Evolutionary conservation across 2,797 vertebrate species (phyloP).

Genomic region (Todus mexicanus): DNA sequence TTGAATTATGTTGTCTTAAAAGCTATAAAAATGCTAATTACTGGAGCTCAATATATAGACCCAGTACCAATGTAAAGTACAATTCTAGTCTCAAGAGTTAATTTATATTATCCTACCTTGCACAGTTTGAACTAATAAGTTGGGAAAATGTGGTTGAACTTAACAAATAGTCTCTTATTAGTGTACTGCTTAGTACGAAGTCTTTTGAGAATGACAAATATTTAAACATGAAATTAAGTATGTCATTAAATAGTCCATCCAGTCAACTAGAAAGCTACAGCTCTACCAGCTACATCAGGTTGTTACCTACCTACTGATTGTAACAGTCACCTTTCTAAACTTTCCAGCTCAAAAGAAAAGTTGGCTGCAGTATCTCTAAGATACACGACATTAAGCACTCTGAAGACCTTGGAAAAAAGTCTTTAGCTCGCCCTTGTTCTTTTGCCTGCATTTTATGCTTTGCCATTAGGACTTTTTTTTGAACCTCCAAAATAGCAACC

Average conservation of each 20-base stretch:
- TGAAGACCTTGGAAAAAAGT: not conserved
- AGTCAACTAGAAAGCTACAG: conserved; percentile 4
- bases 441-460: not conserved
- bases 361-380: not conserved
- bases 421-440: not conserved
- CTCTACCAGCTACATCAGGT: not conserved
- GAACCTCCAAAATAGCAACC: not conserved
- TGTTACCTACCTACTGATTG: not conserved
- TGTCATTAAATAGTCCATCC: conserved; percentile 32
- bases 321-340: not conserved
- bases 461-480: not conserved
- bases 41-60: conserved; percentile 18
- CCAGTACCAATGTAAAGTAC: not conserved
- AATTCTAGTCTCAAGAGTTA: conserved; percentile 40
- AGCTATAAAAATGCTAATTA: conserved; percentile 64
- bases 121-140: conserved; percentile 14
- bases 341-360: not conserved
- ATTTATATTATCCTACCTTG: not conserved
- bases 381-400: not conserved
- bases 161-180: conserved; percentile 27
- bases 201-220: conserved; percentile 43
- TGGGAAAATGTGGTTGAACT: conserved; percentile 38
- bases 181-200: not conserved
- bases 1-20: conserved; percentile 58
- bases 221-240: conserved; percentile 41